A percentile compares a stretch with the other conserved stretches of the same genome.
Conservation (phyloP, 2,797 vertebrate genomes). For the Tachyglossus aculeatus region DNA sequence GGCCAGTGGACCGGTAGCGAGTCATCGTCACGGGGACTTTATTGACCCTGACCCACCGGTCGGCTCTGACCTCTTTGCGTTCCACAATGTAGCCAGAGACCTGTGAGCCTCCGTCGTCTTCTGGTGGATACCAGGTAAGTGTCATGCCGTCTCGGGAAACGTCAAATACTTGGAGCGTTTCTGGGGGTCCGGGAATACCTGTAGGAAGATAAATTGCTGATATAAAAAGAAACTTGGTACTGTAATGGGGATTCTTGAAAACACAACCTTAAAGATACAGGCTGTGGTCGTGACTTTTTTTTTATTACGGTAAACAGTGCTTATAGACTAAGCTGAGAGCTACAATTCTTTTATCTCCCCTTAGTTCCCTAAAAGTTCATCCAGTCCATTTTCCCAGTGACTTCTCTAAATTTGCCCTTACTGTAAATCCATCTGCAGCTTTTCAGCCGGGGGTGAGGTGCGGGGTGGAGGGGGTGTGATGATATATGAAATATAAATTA, state of each 20-base stretch:
- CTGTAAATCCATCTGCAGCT: no score
- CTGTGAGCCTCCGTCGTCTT: conserved; percentile 93
- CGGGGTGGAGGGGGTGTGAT: no score
- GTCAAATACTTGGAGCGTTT: conserved; percentile 91
- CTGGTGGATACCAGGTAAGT: conserved; percentile 93
- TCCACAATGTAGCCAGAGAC: conserved; percentile 96
- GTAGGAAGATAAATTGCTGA: conserved; percentile 35
- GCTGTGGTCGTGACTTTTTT: no score
- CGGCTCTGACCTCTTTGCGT: conserved; percentile 95
- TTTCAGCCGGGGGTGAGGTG: no score
- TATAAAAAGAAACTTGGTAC: conserved; percentile 21
- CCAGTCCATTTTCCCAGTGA: no score
- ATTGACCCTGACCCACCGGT: conserved; percentile 96
- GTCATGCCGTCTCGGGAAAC: conserved; percentile 98
- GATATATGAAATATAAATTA: no score
- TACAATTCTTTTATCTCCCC: no score
- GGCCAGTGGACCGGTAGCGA: conserved; percentile 93
- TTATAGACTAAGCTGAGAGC: no score
- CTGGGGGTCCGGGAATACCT: conserved; percentile 93
- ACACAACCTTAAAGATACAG: not conserved
- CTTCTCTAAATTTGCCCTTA: no score
- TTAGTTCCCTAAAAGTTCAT: no score
- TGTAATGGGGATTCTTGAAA: not conserved
- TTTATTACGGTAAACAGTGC: no score
- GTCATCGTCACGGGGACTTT: conserved; percentile 98